A percentile compares a stretch with the other conserved stretches of the same genome.
phyloP scores from a whole-genome alignment of 92 coral and sea anemone species.

The Porites rus region DNA sequence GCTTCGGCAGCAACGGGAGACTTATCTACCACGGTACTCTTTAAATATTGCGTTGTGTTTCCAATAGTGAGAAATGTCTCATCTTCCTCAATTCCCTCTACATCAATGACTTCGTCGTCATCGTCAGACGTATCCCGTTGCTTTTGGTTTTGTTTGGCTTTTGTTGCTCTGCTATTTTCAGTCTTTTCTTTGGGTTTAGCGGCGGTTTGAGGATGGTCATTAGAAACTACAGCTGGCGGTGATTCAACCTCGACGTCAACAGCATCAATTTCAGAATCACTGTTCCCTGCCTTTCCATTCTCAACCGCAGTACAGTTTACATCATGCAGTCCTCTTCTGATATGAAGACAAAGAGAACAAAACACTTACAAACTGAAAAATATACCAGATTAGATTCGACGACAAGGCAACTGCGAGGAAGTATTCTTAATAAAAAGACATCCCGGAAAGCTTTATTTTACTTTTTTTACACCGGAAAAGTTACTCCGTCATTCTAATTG shows the following conservation, averaged over 20 bases:
- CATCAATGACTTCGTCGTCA: slow-evolving; percentile 54
- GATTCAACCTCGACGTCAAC: slow-evolving; percentile 20
- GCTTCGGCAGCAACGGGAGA: slow-evolving; percentile 38
- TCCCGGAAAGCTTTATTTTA: too few relatives aligned
- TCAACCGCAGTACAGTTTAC: slow-evolving; percentile 1
- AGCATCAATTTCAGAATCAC: slow-evolving; percentile 64
- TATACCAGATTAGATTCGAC: not conserved
- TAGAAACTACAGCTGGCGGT: not conserved
- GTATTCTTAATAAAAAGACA: too few relatives aligned
- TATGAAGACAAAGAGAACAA: not conserved
- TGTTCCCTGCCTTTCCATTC: slow-evolving; percentile 30
- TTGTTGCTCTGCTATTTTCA: not conserved
- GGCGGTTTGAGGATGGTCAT: not conserved
- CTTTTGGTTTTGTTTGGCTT: not conserved
- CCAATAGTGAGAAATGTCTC: slow-evolving; percentile 85
- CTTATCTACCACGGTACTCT: slow-evolving; percentile 9
- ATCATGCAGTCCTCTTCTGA: not conserved
- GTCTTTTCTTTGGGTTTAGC: not conserved
- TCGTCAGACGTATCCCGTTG: not conserved
- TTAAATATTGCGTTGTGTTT: not conserved
- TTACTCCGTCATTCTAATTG: too few relatives aligned
- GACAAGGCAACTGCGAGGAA: too few relatives aligned
- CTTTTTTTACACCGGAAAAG: too few relatives aligned
- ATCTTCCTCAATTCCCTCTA: slow-evolving; percentile 34
- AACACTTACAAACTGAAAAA: not conserved